A percentile compares a stretch with the other conserved stretches of the same genome.
These are phyloP conservation scores for Melanaphis sacchari DNA, from an alignment of 1,140 invertebrate species.

Conservation along the genomic window DNA sequence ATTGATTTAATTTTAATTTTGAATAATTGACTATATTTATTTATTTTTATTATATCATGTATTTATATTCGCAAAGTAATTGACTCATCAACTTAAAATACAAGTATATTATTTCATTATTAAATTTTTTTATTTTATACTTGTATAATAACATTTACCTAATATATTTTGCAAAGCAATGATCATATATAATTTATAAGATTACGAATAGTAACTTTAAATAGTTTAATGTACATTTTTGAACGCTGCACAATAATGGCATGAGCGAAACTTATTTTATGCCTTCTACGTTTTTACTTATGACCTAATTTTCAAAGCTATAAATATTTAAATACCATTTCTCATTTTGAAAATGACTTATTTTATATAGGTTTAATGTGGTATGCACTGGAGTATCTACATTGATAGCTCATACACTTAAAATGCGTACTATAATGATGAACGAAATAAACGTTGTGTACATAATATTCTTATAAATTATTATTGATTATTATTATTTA, in stretches of 20 bases:
- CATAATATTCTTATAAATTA: not conserved
- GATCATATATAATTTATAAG: constrained; percentile 14
- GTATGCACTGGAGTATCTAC: not conserved
- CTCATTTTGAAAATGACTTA: constrained; percentile 2
- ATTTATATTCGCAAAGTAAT: too few species aligned
- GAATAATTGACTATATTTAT: too few species aligned
- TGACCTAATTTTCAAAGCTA: not conserved
- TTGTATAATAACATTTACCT: not conserved
- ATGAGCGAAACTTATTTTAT: not conserved
- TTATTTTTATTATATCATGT: too few species aligned
- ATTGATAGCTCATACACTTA: not conserved
- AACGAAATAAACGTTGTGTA: not conserved
- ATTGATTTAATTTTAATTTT: too few species aligned
- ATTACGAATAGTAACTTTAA: not conserved
- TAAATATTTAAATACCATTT: constrained; percentile 17
- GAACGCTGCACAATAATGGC: not conserved
- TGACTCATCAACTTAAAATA: not conserved
- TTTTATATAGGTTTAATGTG: not conserved
- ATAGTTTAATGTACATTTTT: not conserved
- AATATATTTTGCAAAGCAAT: not conserved
- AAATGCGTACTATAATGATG: not conserved
- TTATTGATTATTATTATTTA: not conserved
- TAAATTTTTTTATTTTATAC: not conserved
- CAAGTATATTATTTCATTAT: not conserved
- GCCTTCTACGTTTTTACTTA: not conserved